Percentiles rank a stretch among this genome's conserved stretches.
phyloP scores from a whole-genome alignment of 1,140 invertebrate genomes.

The Cecropterus lyciades region DNA sequence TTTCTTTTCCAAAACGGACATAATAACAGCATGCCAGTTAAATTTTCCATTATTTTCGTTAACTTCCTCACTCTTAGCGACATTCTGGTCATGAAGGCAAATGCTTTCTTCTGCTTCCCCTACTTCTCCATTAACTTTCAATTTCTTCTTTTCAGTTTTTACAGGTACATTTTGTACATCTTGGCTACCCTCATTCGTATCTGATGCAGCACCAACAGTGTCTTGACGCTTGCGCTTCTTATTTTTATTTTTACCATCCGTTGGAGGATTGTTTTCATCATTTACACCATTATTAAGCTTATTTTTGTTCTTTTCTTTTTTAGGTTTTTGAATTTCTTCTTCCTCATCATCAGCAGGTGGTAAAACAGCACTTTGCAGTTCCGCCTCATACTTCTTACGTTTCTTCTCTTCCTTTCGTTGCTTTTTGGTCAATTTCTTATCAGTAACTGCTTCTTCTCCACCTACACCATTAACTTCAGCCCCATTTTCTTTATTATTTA shows the following conservation, averaged over 20 bases:
- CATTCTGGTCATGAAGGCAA: slow-evolving; percentile 78
- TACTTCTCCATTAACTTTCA: slow-evolving; percentile 53
- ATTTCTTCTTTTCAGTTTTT: slow-evolving; percentile 62
- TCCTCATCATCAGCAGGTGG: slow-evolving; percentile 43
- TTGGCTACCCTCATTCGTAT: slow-evolving; percentile 45
- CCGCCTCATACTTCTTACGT: slow-evolving; percentile 79
- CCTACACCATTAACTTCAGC: slow-evolving; percentile 35
- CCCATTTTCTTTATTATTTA: slow-evolving; percentile 43
- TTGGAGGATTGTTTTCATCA: slow-evolving; percentile 48
- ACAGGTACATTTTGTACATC: slow-evolving; percentile 32
- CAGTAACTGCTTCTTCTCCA: slow-evolving; percentile 41
- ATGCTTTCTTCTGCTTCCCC: slow-evolving; percentile 53
- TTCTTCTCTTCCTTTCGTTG: slow-evolving; percentile 84
- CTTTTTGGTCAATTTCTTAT: slow-evolving; percentile 83
- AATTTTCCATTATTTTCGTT: slow-evolving; percentile 61
- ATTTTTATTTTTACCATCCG: slow-evolving; percentile 63
- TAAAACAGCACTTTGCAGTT: slow-evolving; percentile 66
- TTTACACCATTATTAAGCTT: slow-evolving; percentile 58
- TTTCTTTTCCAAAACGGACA: slow-evolving; percentile 74
- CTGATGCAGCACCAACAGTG: slow-evolving; percentile 47
- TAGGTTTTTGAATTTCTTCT: slow-evolving; percentile 56
- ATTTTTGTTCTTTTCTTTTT: slow-evolving; percentile 77
- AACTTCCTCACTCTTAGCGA: slow-evolving; percentile 62
- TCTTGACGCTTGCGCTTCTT: slow-evolving; percentile 78
- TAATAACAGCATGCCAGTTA: slow-evolving; percentile 75